Evolutionary conservation across 2,797 vertebrate genomes (phyloP), one percentile per base, ranked within the genome.

Genomic region (Amazona ochrocephala): DNA sequence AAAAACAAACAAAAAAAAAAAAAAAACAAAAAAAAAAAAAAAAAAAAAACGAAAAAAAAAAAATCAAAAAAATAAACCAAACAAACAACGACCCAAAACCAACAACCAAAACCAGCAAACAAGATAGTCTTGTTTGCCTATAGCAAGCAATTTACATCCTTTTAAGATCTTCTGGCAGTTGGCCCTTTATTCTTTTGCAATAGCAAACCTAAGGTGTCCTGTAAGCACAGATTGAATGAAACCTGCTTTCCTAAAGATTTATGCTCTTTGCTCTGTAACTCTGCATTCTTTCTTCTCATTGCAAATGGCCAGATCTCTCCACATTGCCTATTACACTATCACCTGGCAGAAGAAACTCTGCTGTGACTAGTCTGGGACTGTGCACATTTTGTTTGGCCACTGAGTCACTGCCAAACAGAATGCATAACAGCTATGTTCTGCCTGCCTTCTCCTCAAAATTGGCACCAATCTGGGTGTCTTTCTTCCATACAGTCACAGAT

Each of bases 341-440:
- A 90, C 90, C 90, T 93, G 94, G 73, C 88, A 97, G 88, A 44
- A 93, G 67, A 90, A 95, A 92, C 90, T 90, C 45, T 84, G 70
- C 87, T 94, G 77, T 91, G 66, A 91, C 73, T 84, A 87, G 80
- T 73, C 60, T 96, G 83, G 80, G 64, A 82, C 67, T 61, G 45
- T 5, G 1, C 71, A 89, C 60, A 60, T 47, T 91, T 90, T 96
- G 92, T 94, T 95, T 95, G 90, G 92, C 92, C 95, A 87, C 83
- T 41, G 34, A 95, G 80, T 42, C 85, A 78, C 86, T 89, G 94
- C 88, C 88, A 95, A 95, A 82, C 92, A 95, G 93, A 92, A 97
- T 89, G 86, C 61, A 39, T 60, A 90, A 94, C 93, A 96, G 83
- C 93, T 90, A 92, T 84, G 85, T 93, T 91, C 95, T 95, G 96